Conservation (phyloP, 23 tunicate genomes). For the Aplidium turbinatum region DNA sequence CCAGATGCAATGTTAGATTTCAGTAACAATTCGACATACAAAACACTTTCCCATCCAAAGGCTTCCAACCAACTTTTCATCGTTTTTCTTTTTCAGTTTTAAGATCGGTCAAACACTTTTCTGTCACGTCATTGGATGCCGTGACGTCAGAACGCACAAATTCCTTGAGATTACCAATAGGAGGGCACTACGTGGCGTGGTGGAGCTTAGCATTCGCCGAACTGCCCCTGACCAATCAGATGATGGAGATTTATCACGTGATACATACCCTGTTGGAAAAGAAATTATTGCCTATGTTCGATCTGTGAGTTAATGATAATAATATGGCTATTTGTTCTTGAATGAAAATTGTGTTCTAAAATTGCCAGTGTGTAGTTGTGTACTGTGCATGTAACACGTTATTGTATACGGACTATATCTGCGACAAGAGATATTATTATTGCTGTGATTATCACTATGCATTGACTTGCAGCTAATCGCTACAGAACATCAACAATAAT, state of each 20-base stretch:
- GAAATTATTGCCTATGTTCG: conserved; percentile 16
- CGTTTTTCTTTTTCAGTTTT: conserved; percentile 13
- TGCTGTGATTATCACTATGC: too few relatives aligned
- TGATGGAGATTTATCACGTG: neutral
- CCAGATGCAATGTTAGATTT: neutral
- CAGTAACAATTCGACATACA: neutral
- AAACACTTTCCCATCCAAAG: neutral
- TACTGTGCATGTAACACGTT: too few relatives aligned
- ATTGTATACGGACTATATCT: too few relatives aligned
- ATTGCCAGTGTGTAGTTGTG: neutral
- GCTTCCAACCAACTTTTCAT: neutral
- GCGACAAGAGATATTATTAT: too few relatives aligned
- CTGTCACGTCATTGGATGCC: conserved; percentile 68
- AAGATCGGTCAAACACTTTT: conserved; percentile 32
- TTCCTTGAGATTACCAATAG: conserved; percentile 55
- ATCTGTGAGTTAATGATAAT: conserved; percentile 11
- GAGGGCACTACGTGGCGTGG: conserved; percentile 41
- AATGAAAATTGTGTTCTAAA: neutral
- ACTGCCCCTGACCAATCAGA: neutral
- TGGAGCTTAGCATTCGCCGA: conserved; percentile 54
- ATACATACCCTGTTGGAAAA: conserved; percentile 17
- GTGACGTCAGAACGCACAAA: conserved; percentile 57
- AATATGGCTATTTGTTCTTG: neutral
- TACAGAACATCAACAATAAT: too few relatives aligned
- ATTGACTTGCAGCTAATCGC: too few relatives aligned